Evolutionary conservation across 2,113 vertebrate species (phyloP).

Genomic region (Puntigrus tetrazona): DNA sequence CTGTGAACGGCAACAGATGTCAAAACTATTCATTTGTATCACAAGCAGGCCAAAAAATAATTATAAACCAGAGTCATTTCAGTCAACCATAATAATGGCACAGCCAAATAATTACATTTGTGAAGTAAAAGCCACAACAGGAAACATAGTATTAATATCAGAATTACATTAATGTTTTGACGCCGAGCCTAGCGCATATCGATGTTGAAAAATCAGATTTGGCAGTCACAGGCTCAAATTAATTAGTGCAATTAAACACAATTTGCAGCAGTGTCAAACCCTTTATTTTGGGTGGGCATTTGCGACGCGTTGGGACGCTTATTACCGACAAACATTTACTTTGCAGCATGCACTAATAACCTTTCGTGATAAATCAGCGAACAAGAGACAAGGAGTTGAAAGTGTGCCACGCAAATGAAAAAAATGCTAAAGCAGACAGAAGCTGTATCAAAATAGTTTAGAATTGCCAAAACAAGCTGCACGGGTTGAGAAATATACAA

Average conservation of each 20-base stretch:
- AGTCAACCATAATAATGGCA: conserved; percentile 29
- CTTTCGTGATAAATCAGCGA: conserved; percentile 28
- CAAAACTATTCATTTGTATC: conserved; percentile 18
- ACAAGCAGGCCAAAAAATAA: conserved; percentile 8
- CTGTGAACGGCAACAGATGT: conserved; percentile 9
- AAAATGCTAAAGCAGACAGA: background rate
- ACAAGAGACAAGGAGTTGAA: conserved; percentile 34
- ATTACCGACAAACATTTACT: conserved; percentile 45
- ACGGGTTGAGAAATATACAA: background rate
- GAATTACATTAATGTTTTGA: conserved; percentile 11
- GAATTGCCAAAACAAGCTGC: background rate
- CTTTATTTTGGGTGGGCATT: conserved; percentile 34
- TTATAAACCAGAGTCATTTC: conserved; percentile 4
- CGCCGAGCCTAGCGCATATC: background rate
- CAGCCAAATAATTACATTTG: conserved; percentile 32
- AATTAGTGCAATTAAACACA: conserved; percentile 52
- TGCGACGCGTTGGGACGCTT: conserved; percentile 1
- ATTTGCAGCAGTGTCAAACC: conserved; percentile 42
- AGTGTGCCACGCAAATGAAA: background rate
- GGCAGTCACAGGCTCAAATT: conserved; percentile 44
- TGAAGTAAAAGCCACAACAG: conserved; percentile 25
- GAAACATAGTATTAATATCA: conserved; percentile 17
- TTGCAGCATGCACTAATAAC: conserved; percentile 21
- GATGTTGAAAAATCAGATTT: conserved; percentile 35
- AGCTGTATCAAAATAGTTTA: background rate